phyloP scores from a whole-genome alignment of 2,113 vertebrate genomes.

The Rhinoderma darwinii region DNA sequence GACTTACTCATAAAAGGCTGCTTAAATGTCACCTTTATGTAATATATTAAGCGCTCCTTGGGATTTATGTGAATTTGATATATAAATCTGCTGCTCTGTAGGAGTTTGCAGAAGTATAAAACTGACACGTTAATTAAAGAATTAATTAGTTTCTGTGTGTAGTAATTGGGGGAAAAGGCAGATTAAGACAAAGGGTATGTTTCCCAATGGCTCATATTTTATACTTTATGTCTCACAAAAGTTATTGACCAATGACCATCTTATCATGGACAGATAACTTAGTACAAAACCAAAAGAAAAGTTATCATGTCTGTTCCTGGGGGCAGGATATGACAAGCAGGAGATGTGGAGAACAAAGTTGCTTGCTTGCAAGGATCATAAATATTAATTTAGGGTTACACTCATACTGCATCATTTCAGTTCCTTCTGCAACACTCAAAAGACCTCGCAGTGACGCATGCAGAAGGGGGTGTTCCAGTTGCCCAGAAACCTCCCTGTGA shows the following conservation, averaged over 20 bases:
- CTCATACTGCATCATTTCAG: background rate
- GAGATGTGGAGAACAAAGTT: background rate
- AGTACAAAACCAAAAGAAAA: background rate
- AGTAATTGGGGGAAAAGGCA: slow-evolving; percentile 1
- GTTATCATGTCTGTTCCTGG: background rate
- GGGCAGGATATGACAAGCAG: background rate
- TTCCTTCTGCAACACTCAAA: too few species aligned
- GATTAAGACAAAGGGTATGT: slow-evolving; percentile 37
- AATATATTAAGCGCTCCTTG: slow-evolving; percentile 39
- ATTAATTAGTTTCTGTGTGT: slow-evolving; percentile 50
- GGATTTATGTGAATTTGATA: slow-evolving; percentile 54
- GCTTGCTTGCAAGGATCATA: background rate
- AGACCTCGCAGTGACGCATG: too few species aligned
- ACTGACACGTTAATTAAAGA: slow-evolving; percentile 52
- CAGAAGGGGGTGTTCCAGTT: too few species aligned
- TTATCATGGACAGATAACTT: background rate
- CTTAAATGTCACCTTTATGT: slow-evolving; percentile 55
- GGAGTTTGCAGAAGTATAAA: slow-evolving; percentile 47
- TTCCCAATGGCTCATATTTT: background rate
- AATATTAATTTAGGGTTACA: too few species aligned
- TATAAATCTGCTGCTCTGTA: slow-evolving; percentile 51
- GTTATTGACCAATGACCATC: background rate
- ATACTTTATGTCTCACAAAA: background rate
- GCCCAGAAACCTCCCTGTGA: too few species aligned
- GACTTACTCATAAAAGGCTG: slow-evolving; percentile 52